Base-by-base conservation (phyloP, 2,797 vertebrate species). In the Melanotaenia pygmaea region DNA sequence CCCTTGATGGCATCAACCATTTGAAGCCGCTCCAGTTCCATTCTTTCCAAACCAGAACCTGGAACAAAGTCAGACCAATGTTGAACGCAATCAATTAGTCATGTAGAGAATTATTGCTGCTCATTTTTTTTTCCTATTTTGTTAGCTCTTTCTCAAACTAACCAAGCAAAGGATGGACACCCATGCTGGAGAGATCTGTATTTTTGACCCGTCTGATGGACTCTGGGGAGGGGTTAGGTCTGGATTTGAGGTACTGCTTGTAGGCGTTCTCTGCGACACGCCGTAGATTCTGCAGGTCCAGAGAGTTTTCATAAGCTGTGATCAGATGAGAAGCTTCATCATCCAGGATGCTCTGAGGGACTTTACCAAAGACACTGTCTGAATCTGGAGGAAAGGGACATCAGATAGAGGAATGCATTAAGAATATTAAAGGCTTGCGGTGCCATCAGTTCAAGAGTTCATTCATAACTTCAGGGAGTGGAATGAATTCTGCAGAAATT, bases 121-220 rank as follows among this genome's bases (percentile, higher is more conserved):
- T 66, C 0, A n/a, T 7, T 3, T 7, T 2, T 47, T 45, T 26
- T 22, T 53, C 28, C 28, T 28, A 28, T 6, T 37, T 16, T 40
- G 3, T 20, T 47, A 6, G n/a, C 30, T 14, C 12, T 71, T 28
- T 28, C 37, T 3, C 0, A 2, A 12, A 94, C 96, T 92, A 67
- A 99, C 98, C 95, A 70, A 98, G 94, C 56, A 98, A 83, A 0
- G 98, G 97, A 84, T 99, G 98, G n/a, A 99, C 92, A 28, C 95
- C 95, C 87, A 99, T 91, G 77, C 57, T 82, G 18, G 91, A 90
- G 26, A 95, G 24, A 3, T 97, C 96, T 24, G 95, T 88, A 70
- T 91, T 96, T 90, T 97, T 98, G 24, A 95, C 95, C 34, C 98
- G 93, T 80, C 96, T 97, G 92, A 99, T 92, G 74, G 98, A 99